These are phyloP conservation scores for Digitonthophagus gazella DNA, from an alignment of 2,888 invertebrate species.

Conservation along the genomic window DNA sequence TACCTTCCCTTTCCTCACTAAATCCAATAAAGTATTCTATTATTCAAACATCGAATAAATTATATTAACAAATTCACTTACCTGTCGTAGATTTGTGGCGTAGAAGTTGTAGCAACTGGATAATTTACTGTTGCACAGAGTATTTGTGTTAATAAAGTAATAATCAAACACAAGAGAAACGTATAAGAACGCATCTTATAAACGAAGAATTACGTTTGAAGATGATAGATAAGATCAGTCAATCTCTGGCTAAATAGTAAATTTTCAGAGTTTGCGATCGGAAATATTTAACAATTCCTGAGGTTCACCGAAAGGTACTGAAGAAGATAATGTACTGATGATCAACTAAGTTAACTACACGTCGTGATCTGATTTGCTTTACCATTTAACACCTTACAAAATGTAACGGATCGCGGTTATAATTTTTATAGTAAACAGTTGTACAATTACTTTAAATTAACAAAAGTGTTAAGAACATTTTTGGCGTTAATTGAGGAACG, in stretches of 20 bases:
- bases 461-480: slow-evolving; percentile 21
- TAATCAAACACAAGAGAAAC: background rate
- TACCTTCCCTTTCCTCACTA: slow-evolving; percentile 33
- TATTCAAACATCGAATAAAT: background rate
- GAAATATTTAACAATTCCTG: slow-evolving; percentile 5
- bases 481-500: slow-evolving; percentile 26
- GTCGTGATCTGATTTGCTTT: slow-evolving; percentile 31
- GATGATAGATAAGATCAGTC: too few relatives aligned
- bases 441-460: slow-evolving; percentile 42
- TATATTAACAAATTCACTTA: slow-evolving; percentile 11
- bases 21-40: background rate
- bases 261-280: background rate
- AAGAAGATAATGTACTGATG: slow-evolving; percentile 8
- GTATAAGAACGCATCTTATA: slow-evolving; percentile 18
- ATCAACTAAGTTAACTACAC: slow-evolving; percentile 13
- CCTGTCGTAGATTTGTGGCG: slow-evolving; percentile 15
- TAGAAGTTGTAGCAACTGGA: slow-evolving; percentile 40
- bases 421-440: slow-evolving; percentile 44
- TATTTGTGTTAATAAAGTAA: slow-evolving; percentile 4
- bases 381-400: slow-evolving; percentile 42
- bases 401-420: slow-evolving; percentile 45
- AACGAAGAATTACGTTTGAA: too few relatives aligned
- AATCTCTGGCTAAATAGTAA: slow-evolving; percentile 14
- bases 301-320: slow-evolving; percentile 20
- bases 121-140: slow-evolving; percentile 34